Conservation (phyloP, 2,888 invertebrate species). For the Agrochola litura region DNA sequence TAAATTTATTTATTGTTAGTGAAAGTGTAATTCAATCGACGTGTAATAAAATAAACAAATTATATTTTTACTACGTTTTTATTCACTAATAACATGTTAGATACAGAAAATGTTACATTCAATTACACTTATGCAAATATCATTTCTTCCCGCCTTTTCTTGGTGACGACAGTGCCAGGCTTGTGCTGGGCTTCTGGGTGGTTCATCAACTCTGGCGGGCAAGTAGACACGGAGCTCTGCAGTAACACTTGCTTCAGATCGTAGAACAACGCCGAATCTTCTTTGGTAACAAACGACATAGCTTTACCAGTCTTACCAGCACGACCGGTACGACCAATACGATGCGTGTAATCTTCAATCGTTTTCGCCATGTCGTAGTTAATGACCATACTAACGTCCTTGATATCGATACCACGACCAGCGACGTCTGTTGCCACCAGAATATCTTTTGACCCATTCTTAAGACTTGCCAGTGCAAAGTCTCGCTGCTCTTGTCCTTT, state of each 20-base stretch:
- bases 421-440: slow-evolving; percentile 99
- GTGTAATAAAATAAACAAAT: slow-evolving; percentile 68
- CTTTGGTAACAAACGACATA: slow-evolving; percentile 99
- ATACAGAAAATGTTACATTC: slow-evolving; percentile 52
- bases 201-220: slow-evolving; percentile 98
- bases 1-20: slow-evolving; percentile 66
- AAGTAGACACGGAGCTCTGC: slow-evolving; percentile 97
- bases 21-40: slow-evolving; percentile 60
- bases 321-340: slow-evolving; percentile 99
- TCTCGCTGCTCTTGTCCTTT: slow-evolving; percentile 99
- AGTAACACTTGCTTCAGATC: slow-evolving; percentile 98
- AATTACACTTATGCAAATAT: slow-evolving; percentile 94
- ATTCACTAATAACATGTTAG: slow-evolving; percentile 45
- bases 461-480: slow-evolving; percentile 98
- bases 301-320: slow-evolving; percentile 99
- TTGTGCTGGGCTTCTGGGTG: slow-evolving; percentile 99
- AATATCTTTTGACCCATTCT: slow-evolving; percentile 99
- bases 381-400: slow-evolving; percentile 99
- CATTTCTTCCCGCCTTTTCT: slow-evolving; percentile 98
- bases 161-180: slow-evolving; percentile 98
- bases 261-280: slow-evolving; percentile 98
- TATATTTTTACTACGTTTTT: slow-evolving; percentile 71
- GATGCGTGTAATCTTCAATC: slow-evolving; percentile 99
- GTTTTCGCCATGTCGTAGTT: slow-evolving; percentile 99
- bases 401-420: slow-evolving; percentile 99